Conservation (phyloP, 2,888 invertebrate genomes). For the Chrysotoxum bicinctum region DNA sequence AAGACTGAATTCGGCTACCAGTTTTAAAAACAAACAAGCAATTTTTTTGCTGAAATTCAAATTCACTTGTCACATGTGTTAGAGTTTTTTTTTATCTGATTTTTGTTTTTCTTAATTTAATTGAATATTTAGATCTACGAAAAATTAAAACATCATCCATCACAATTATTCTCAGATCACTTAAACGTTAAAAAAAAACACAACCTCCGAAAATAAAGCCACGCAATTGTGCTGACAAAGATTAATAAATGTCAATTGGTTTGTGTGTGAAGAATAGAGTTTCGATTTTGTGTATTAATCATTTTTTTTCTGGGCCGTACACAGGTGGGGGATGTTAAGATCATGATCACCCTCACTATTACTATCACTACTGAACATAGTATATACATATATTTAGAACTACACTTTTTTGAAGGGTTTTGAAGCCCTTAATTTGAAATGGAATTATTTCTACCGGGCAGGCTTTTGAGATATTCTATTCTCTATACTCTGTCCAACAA, state of each 20-base stretch:
- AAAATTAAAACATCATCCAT: constrained; percentile 27
- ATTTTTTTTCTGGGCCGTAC: background rate
- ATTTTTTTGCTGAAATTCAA: background rate
- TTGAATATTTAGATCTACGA: constrained; percentile 13
- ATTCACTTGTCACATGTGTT: constrained; percentile 8
- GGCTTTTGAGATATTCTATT: too few relatives aligned
- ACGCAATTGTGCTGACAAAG: constrained; percentile 15
- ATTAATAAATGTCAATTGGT: constrained; percentile 30
- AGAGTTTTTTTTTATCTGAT: background rate
- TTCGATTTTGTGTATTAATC: background rate
- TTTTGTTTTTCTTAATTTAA: background rate
- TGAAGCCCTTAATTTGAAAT: too few relatives aligned
- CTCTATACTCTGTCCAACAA: too few relatives aligned
- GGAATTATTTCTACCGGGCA: too few relatives aligned
- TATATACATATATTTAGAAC: too few relatives aligned
- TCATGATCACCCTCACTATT: background rate
- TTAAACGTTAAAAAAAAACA: background rate
- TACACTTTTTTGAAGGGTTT: too few relatives aligned
- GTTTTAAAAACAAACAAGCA: background rate
- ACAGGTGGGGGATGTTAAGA: background rate
- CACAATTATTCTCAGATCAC: constrained; percentile 9
- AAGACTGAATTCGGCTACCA: constrained; percentile 14
- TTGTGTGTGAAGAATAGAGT: constrained; percentile 5
- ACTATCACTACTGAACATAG: too few relatives aligned
- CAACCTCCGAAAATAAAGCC: constrained; percentile 4